A percentile compares a stretch with the other conserved stretches of the same genome.
phyloP scores from a whole-genome alignment of 2,113 vertebrate genomes.

The Gadus macrocephalus region DNA sequence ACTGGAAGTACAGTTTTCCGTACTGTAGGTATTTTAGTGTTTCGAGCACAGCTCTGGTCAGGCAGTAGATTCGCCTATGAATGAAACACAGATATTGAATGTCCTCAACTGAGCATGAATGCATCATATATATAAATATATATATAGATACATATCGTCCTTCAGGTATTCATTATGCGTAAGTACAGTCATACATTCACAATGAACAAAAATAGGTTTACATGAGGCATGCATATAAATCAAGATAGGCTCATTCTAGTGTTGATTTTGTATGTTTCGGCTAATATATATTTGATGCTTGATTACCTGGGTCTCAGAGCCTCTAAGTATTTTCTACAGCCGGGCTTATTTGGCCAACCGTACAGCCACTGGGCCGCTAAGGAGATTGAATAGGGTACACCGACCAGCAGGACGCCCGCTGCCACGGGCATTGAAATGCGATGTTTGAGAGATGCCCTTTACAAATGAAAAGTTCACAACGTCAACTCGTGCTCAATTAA shows the following conservation, averaged over 20 bases:
- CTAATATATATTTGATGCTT: neutral
- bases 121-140: neutral
- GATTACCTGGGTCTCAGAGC: constrained; percentile 69
- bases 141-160: neutral
- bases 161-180: neutral
- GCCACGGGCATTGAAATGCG: constrained; percentile 54
- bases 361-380: constrained; percentile 63
- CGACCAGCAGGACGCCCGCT: constrained; percentile 55
- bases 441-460: constrained; percentile 54
- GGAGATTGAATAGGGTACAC: constrained; percentile 64
- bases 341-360: constrained; percentile 68
- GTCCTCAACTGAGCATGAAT: too few relatives aligned
- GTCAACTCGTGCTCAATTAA: neutral
- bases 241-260: neutral
- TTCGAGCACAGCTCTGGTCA: constrained; percentile 67
- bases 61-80: constrained; percentile 61
- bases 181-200: neutral
- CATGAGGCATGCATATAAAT: neutral
- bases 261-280: neutral
- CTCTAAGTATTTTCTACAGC: constrained; percentile 70
- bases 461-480: neutral
- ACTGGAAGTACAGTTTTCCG: constrained; percentile 63
- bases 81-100: constrained; percentile 7
- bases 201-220: neutral
- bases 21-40: constrained; percentile 68